Conservation (phyloP, 2,888 invertebrate genomes). For the Ochropacha duplaris region DNA sequence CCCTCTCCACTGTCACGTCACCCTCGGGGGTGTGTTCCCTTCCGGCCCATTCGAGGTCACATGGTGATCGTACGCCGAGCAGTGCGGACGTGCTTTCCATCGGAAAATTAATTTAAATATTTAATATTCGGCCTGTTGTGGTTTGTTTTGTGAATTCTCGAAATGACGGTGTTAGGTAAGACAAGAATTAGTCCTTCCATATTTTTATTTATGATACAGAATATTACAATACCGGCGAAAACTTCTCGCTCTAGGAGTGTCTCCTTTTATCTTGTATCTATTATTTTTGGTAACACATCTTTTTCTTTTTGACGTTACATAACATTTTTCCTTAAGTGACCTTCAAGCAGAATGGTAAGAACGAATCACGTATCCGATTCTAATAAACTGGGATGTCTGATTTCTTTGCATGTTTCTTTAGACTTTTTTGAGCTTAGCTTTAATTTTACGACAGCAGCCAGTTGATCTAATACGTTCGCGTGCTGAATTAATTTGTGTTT, state of each 20-base stretch:
- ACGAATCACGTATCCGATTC: constrained; percentile 22
- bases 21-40: constrained; percentile 66
- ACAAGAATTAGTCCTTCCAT: background rate
- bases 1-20: constrained; percentile 49
- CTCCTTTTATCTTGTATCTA: constrained; percentile 14
- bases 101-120: constrained; percentile 25
- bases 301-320: constrained; percentile 34
- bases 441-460: background rate
- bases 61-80: constrained; percentile 54
- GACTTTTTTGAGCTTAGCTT: background rate
- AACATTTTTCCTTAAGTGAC: constrained; percentile 42
- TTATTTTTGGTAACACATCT: constrained; percentile 8
- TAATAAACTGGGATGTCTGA: constrained; percentile 16
- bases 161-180: constrained; percentile 74
- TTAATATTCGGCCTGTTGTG: constrained; percentile 16
- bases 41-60: constrained; percentile 69
- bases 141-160: constrained; percentile 35
- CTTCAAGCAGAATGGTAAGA: constrained; percentile 31
- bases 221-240: background rate
- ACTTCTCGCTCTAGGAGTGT: background rate
- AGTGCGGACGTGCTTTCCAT: constrained; percentile 52
- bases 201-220: background rate
- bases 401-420: constrained; percentile 27
- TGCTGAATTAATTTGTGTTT: background rate
- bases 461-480: background rate